Base-by-base conservation (phyloP, 2,888 invertebrate species). In the Linyphia triangularis region DNA sequence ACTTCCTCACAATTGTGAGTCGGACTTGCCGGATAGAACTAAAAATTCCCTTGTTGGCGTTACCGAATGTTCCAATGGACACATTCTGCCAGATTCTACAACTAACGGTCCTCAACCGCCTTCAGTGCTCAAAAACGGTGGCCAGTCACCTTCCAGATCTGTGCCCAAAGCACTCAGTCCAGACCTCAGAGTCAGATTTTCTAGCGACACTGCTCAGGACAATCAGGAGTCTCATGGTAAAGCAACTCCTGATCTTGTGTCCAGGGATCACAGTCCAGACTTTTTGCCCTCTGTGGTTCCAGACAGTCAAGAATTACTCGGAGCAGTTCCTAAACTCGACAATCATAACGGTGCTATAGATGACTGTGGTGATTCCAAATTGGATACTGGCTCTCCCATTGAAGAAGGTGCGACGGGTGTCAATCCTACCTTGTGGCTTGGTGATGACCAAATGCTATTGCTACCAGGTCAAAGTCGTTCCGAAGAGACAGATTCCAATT, bases 401-500 rank as follows among this genome's bases (percentile, higher is more conserved):
- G 81, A 81, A 43, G 72, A 43, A 7, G 88, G 83, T 26, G 88
- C 88, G 10, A 77, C 59, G 4, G 77, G 83, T 43, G 77, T 37
- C 6, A 88, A 88, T 43, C 83, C 88, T 6, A 89, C 85, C 28
- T 37, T 85, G 33, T 88, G 81, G 89, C 61, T 82, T n/a, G 84
- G 88, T 0, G 84, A 88, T 13, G 85, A 90, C 10, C 85, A 90
- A 24, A 77, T 86, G 89, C 26, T 89, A 40, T 43, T 90, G 9
- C 78, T 89, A 1, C 83, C 89, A 0, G 89, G 85, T 13, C 67
- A 81, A 16, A 65, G 84, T 9, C 24, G 67, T 13, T 73, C 86
- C 2, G 78, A 73, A 24, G 78, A 82, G n/a, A 83, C 82, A 1
- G 83, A 89, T 30, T 82, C 82, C 0, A 77, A 78, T 30, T 61